Percentiles rank a stretch among this genome's conserved stretches.
Conservation (phyloP, 2,888 invertebrate species). For the Macaria notata region DNA sequence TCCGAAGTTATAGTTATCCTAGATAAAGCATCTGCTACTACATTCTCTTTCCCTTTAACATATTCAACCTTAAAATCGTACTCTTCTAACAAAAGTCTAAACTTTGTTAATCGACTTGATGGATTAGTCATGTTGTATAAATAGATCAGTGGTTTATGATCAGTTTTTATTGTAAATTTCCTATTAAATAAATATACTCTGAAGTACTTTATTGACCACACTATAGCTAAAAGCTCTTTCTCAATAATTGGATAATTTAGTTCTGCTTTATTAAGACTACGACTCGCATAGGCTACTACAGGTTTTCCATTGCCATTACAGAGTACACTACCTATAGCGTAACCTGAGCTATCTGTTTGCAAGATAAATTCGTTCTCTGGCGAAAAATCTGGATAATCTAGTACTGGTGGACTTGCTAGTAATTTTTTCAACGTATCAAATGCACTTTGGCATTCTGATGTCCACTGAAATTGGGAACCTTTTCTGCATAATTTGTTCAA, state of each 20-base stretch:
- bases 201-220: too few relatives aligned
- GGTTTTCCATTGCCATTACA: too few relatives aligned
- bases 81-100: slow-evolving; percentile 12
- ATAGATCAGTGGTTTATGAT: too few relatives aligned
- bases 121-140: slow-evolving; percentile 5
- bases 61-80: slow-evolving; percentile 12
- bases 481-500: slow-evolving; percentile 27
- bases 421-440: slow-evolving; percentile 15
- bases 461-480: slow-evolving; percentile 18
- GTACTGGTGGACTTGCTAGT: slow-evolving; percentile 10
- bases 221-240: too few relatives aligned
- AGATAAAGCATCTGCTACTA: neutral
- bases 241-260: too few relatives aligned
- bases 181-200: too few relatives aligned
- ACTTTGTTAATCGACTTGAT: slow-evolving; percentile 14
- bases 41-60: neutral
- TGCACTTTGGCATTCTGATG: slow-evolving; percentile 11
- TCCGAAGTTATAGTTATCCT: neutral
- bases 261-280: too few relatives aligned
- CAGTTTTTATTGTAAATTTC: too few relatives aligned
- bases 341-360: slow-evolving; percentile 18
- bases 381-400: slow-evolving; percentile 22
- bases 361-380: slow-evolving; percentile 18
- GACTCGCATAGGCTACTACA: too few relatives aligned
- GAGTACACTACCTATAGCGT: too few relatives aligned